Base-by-base conservation (phyloP, 2,888 invertebrate species). In the Drosophila fulvimacula region DNA sequence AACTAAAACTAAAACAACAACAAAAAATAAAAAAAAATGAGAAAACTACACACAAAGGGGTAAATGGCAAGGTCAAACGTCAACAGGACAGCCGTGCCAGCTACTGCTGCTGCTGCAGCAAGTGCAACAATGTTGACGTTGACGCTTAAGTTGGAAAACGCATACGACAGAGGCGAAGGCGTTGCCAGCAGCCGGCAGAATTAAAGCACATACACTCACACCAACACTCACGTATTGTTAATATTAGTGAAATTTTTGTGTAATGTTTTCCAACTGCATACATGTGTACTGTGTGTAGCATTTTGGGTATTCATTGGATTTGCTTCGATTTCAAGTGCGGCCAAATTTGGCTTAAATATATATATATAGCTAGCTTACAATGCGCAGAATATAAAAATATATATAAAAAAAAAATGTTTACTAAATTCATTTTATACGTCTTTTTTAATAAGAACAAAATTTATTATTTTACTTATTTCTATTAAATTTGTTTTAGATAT, bases 101-200 rank as follows among this genome's bases (percentile, higher is more conserved):
- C 34, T 5, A 51, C 49, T 34, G 34, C 52, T 39, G 34, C 52
- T 39, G 13, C 17, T 39, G 56, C 56, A 57, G 82, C 83, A 60
- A 48, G 48, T 79, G 85, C 83, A 79, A 83, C 90, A 82, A 76
- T 83, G 90, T 89, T 88, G 90, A 79, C 73, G 76, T 64, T 83
- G 76, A 89, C 76, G 82, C 82, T 88, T 89, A 82, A 70, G 90
- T 79, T 89, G 58, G 68, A 51, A 39, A 55, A 55, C 30, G 36
- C 13, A n/a, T 30, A 10, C 34, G 55, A 41, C 11, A 13, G 48
- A 30, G 34, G 19, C 30, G 13, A 15, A 52, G 39, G 44, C 7
- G 34, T 52, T 24, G 46, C 63, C 62, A 62, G 44, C 41, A 46
- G 53, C 49, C 61, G 32, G 21, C 61, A 62, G 44, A 48, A 53